phyloP scores from a whole-genome alignment of 2,888 invertebrate species.

The Heliothis peltigera region DNA sequence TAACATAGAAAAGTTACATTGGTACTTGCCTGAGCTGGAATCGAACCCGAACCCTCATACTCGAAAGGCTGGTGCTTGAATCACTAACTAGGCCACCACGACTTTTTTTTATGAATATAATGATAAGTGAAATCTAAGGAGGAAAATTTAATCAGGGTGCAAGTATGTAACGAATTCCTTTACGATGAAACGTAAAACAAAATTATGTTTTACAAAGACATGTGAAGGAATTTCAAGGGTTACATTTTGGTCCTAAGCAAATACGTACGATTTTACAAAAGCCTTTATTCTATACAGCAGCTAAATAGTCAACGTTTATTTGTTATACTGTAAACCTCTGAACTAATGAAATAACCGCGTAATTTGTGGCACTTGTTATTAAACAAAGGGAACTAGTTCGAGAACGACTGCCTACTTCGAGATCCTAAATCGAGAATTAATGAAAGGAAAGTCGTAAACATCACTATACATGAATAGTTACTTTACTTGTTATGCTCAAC shows the following conservation, averaged over 20 bases:
- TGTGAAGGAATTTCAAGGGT: background rate
- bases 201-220: no score
- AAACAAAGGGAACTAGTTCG: conserved; percentile 4
- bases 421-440: conserved; percentile 23
- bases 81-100: no score
- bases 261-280: background rate
- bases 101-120: no score
- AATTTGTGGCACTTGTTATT: conserved; percentile 10
- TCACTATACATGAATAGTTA: conserved; percentile 18
- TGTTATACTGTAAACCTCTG: background rate
- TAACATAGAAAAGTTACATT: no score
- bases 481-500: conserved; percentile 13
- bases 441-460: conserved; percentile 20
- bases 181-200: no score
- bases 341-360: background rate
- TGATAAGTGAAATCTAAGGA: no score
- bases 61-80: no score
- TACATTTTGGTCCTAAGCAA: background rate
- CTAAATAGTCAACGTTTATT: background rate
- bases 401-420: background rate
- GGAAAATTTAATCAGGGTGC: no score
- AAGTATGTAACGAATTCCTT: no score
- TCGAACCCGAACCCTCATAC: no score
- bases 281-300: background rate
- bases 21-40: no score